Evolutionary conservation across 2,888 invertebrate genomes (phyloP).

Genomic region (Meghimatium bilineatum): DNA sequence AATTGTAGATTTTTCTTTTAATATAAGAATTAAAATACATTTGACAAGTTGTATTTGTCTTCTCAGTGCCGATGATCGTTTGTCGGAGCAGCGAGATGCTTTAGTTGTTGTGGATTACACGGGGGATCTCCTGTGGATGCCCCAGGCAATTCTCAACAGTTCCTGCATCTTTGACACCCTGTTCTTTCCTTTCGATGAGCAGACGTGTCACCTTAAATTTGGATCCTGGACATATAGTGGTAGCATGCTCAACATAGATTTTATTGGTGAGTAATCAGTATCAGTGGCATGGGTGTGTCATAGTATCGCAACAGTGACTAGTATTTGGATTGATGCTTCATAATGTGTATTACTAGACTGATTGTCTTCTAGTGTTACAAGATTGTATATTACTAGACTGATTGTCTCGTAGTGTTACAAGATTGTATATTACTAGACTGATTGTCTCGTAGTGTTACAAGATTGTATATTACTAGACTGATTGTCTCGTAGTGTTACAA

Average conservation of each 20-base stretch:
- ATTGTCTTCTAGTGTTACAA: too few species aligned
- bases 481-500: too few species aligned
- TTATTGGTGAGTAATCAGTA: constrained; percentile 25
- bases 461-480: too few species aligned
- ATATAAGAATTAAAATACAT: too few species aligned
- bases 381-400: too few species aligned
- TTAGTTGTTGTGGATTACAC: constrained; percentile 72
- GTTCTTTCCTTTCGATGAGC: constrained; percentile 76
- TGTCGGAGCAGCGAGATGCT: constrained; percentile 75
- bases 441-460: too few species aligned
- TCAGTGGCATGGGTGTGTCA: too few species aligned
- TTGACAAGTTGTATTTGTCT: background rate
- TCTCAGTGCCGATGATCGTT: constrained; percentile 75
- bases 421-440: too few species aligned
- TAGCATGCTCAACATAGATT: constrained; percentile 62
- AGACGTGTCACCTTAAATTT: constrained; percentile 75
- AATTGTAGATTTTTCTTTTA: too few species aligned
- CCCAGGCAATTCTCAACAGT: constrained; percentile 74
- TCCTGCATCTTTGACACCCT: constrained; percentile 76
- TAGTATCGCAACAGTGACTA: background rate
- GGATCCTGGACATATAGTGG: constrained; percentile 77
- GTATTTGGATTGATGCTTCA: too few species aligned
- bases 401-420: too few species aligned
- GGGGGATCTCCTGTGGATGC: constrained; percentile 72
- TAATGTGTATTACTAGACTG: too few species aligned